Evolutionary conservation across 2,888 invertebrate species (phyloP), one percentile per base, ranked within the genome.

Genomic region (Linnaemya vulpina): DNA sequence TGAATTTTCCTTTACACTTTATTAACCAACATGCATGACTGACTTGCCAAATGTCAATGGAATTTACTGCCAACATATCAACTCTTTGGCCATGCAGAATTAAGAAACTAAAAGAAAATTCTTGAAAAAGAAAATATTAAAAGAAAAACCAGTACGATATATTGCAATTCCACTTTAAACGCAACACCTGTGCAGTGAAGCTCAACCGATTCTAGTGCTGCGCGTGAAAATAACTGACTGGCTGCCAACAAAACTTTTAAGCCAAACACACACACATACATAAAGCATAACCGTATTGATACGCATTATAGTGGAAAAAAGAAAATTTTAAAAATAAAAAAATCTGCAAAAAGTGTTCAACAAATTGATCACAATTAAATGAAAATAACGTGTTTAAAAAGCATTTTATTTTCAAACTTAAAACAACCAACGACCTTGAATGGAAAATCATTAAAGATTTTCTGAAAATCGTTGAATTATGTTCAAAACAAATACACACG

Each of bases 41-140:
- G 75, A 74, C 51, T 74, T 58, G 53, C 62, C 74, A 85, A 70
- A 58, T 85, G 84, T 82, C 84, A 85, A 85, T 85, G 70, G 81
- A 51, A 81, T 55, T 76, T 84, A 78, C 71, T 0, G 49, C 70
- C 53, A 46, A 75, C 62, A 60, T 30, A 30, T 30, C 30, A 30
- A 38, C 46, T 58, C 55, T 15, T n/a, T 10, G 40, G 7, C 5
- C 58, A 25, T 63, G 30, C 7, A 73, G 71, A 80, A 84, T 20
- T 70, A 38, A 70, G 2, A 68, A 74, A 78, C 13, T 22, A 67
- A 63, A 74, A 62, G 70, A 74, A 65, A 65, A 65, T 58, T 76
- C n/a, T 74, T 25, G 9, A 43, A 58, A 76, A 58, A 43, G 38
- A 55, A 60, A 11, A 60, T 38, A 10, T 20, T 11, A 38, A 38